Evolutionary conservation across 2,888 invertebrate species (phyloP).

Genomic region (Sipunculus nudus): DNA sequence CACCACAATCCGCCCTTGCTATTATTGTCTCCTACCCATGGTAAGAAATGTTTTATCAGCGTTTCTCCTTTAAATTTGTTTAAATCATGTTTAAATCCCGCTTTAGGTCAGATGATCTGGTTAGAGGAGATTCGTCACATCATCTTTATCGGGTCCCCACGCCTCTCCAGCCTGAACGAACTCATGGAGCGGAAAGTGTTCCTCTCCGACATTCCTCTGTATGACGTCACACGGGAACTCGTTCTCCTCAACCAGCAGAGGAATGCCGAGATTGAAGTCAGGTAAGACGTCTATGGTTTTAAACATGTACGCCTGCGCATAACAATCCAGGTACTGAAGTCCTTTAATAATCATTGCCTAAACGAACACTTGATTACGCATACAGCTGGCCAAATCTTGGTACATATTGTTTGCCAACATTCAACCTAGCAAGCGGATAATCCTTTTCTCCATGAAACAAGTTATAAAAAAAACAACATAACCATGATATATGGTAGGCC

Average conservation of each 20-base stretch:
- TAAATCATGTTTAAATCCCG: neutral
- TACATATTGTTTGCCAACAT: no score
- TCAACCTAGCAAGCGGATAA: no score
- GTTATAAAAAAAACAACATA: no score
- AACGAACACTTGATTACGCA: no score
- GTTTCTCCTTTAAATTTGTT: no score
- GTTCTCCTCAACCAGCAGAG: constrained; percentile 62
- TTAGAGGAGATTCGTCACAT: constrained; percentile 49
- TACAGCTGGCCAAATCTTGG: no score
- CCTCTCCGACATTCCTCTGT: constrained; percentile 60
- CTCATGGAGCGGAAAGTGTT: constrained; percentile 55
- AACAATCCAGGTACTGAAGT: neutral
- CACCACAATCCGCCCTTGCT: no score
- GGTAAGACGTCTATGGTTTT: constrained; percentile 28
- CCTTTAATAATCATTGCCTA: neutral
- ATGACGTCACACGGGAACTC: constrained; percentile 62
- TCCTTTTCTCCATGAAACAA: no score
- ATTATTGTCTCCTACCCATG: no score
- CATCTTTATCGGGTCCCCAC: constrained; percentile 60
- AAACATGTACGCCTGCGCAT: neutral
- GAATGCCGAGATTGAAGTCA: constrained; percentile 61
- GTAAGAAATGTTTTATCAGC: no score
- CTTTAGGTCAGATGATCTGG: constrained; percentile 59
- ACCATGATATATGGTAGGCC: no score
- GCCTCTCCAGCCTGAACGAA: constrained; percentile 55